Base-by-base conservation (phyloP, 2,113 vertebrate species). In the Chaetura pelagica region DNA sequence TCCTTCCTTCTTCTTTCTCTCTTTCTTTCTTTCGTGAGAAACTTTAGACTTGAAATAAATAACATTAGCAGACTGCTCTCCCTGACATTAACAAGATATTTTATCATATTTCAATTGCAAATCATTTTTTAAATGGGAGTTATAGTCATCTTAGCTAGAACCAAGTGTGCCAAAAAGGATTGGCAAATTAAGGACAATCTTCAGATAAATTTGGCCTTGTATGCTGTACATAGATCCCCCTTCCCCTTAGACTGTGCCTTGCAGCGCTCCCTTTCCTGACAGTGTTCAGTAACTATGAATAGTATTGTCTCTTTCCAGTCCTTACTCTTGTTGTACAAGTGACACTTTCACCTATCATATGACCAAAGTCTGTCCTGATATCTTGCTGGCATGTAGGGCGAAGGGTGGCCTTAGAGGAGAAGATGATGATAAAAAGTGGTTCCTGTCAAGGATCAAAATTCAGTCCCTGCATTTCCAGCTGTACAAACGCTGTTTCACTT, bases 51-150 rank as follows among this genome's bases (percentile, higher is more conserved):
- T 90, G 80, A 91, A 89, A 94, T 93, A 97, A 97, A 95, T 81
- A 93, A 85, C 32, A 71, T 87, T 93, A 91, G 83, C 75, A 80
- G 88, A 74, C 72, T 46, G 21, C 80, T 94, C 48, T 94, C 83
- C 38, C 76, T 82, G 63, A 66, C 87, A 96, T 96, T 94, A 96
- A 96, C 74, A 97, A 97, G 80, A 14, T 94, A 93, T 94, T 93
- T 44, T 87, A 82, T 96, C 76, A 29, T 75, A 95, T 97, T 96
- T 97, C 88, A 95, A 68, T 87, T 96, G 93, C 74, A 97, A 96
- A 94, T 93, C 0, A 30, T 64, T 81, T 93, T 92, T 75, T 27
- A 77, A 82, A 71, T 64, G 16, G 6, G 22, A 76, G 20, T 48
- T 87, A 23, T 32, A 79, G 6, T 68, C 23, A 61, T 82, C 30